These are phyloP conservation scores for Stratiolaelaps scimitus DNA, from an alignment of 1,140 invertebrate genomes.

Conservation along the genomic window DNA sequence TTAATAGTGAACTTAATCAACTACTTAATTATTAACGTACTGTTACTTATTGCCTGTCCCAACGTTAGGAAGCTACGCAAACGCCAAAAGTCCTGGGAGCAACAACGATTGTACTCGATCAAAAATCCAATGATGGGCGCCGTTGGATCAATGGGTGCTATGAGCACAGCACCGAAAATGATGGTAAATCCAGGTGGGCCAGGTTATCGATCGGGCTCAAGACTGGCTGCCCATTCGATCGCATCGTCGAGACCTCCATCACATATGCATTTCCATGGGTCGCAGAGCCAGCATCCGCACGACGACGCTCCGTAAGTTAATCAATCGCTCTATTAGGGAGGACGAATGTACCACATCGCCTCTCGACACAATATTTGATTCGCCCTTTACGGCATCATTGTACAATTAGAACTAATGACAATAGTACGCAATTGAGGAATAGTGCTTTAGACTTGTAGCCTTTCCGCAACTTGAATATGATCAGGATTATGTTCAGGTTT, in stretches of 20 bases:
- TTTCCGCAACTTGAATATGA: no score
- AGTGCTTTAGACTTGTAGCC: no score
- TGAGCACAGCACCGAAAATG: slow-evolving; percentile 8
- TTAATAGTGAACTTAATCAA: no score
- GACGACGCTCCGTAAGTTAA: slow-evolving; percentile 22
- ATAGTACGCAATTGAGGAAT: no score
- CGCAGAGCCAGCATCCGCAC: not conserved
- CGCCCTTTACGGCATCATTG: no score
- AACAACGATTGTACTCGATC: slow-evolving; percentile 37
- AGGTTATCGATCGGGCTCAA: slow-evolving; percentile 5
- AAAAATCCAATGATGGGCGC: slow-evolving; percentile 37
- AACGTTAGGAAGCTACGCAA: slow-evolving; percentile 36
- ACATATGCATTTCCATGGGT: slow-evolving; percentile 16
- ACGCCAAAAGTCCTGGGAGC: slow-evolving; percentile 37
- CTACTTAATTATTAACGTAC: no score
- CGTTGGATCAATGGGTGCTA: no score
- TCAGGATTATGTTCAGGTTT: no score
- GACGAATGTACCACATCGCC: no score
- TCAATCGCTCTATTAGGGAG: no score
- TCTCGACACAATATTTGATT: no score
- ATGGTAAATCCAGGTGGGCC: not conserved
- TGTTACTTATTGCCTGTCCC: not conserved
- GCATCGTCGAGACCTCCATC: slow-evolving; percentile 14
- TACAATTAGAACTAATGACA: no score
- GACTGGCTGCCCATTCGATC: slow-evolving; percentile 5